Evolutionary conservation across 1,140 invertebrate species (phyloP), one percentile per base, ranked within the genome.

Genomic region (Drosophila hydei): DNA sequence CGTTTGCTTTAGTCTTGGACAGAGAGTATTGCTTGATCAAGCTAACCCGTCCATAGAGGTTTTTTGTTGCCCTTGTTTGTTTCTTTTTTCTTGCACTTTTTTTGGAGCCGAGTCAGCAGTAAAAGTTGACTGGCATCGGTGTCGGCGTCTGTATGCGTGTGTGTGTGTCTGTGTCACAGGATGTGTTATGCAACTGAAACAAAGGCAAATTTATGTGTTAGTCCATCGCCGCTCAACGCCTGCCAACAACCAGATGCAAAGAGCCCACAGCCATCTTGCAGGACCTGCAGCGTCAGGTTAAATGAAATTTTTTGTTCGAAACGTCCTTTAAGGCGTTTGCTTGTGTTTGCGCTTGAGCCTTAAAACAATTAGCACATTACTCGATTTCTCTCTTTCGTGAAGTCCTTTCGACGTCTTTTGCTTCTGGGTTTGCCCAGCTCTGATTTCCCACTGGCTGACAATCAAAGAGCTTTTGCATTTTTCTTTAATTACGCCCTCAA

Each of bases 401-500:
- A 47, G 50, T 67, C 55, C 56, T 60, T 60, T 54, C 48, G 40
- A 55, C 42, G 60, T 74, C 75, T 83, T 52, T 25, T 63, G 45
- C 50, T 69, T 42, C n/a, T 48, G 21, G 63, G 58, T 81, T 80
- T 77, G 74, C 61, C 47, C 54, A 59, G 18, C 51, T 43, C 40
- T 77, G 81, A 84, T 85, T 85, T 85, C 69, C 78, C 36, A 56
- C 43, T 45, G 79, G 52, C 75, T 71, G 64, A 74, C 80, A 87
- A 80, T 87, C 81, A 87, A 87, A 87, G 75, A 71, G 69, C 83
- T 88, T 87, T 79, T 73, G 75, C 74, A 87, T 87, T 87, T 88
- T 87, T 87, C 83, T 87, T 87, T 87, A 87, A 87, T 87, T 87
- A 87, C 83, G 77, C 81, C 81, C 81, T 75, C 56, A 67, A 87